phyloP scores from a whole-genome alignment of 1,140 invertebrate genomes.

The Caenorhabditis latens region DNA sequence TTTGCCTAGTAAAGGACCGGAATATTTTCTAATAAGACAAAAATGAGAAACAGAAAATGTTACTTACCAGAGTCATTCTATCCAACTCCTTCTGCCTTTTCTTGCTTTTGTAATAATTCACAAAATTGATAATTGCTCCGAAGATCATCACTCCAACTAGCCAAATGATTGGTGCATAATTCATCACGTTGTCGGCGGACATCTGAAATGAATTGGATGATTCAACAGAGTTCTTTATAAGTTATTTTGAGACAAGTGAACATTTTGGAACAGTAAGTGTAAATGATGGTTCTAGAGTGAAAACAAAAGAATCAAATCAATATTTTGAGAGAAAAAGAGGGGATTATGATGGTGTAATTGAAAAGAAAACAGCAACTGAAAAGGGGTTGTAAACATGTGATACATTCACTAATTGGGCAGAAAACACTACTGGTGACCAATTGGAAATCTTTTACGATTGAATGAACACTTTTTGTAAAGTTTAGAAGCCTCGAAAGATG shows the following conservation, averaged over 20 bases:
- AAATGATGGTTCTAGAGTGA: background rate
- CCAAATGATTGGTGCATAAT: constrained; percentile 51
- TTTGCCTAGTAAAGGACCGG: too few relatives aligned
- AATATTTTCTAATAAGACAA: background rate
- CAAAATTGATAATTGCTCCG: constrained; percentile 44
- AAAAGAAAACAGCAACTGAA: background rate
- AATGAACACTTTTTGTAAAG: too few relatives aligned
- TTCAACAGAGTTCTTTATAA: too few relatives aligned
- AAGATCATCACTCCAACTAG: constrained; percentile 38
- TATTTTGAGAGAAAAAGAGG: background rate
- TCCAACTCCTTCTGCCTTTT: constrained; percentile 42
- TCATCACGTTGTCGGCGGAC: constrained; percentile 42
- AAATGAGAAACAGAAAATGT: background rate
- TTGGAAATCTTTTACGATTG: too few relatives aligned
- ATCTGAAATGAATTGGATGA: background rate
- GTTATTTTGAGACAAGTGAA: background rate
- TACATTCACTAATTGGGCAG: background rate
- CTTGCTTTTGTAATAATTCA: constrained; percentile 47
- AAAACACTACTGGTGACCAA: background rate
- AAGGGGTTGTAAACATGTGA: background rate
- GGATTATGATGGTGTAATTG: background rate
- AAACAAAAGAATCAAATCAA: background rate
- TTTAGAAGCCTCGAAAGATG: too few relatives aligned
- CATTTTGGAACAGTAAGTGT: background rate
- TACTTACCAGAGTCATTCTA: constrained; percentile 5